These are phyloP conservation scores for Tribolium freemani DNA, from an alignment of 2,888 invertebrate species.

Conservation along the genomic window DNA sequence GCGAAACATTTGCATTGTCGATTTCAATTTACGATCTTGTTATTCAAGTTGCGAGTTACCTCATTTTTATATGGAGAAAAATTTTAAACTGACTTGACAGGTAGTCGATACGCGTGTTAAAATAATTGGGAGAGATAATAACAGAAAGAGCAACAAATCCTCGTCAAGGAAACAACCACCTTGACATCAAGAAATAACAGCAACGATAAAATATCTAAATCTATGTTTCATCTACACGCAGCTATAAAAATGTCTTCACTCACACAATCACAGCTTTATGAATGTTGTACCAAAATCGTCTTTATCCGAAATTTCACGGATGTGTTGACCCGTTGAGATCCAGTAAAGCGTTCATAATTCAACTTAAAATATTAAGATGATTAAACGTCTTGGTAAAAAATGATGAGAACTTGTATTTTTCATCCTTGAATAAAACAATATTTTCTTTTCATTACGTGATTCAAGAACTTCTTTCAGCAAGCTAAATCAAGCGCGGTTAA, in stretches of 20 bases:
- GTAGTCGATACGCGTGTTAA: background rate
- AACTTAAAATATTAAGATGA: background rate
- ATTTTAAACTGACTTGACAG: background rate
- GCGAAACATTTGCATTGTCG: background rate
- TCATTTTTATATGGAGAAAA: too few species aligned
- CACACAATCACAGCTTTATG: background rate
- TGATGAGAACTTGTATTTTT: background rate
- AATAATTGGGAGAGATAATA: background rate
- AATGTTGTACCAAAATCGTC: background rate
- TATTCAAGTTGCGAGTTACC: background rate
- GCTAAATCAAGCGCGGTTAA: slow-evolving; percentile 1
- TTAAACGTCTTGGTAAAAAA: background rate
- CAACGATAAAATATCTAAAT: background rate
- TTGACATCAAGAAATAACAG: background rate
- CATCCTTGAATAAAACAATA: background rate
- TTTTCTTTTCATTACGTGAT: slow-evolving; percentile 4
- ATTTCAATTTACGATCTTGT: background rate
- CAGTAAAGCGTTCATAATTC: background rate
- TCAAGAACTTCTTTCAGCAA: background rate
- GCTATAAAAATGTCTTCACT: slow-evolving; percentile 5
- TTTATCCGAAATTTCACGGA: background rate
- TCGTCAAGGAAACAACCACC: background rate
- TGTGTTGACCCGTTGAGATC: background rate
- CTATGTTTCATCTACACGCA: background rate
- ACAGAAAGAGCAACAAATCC: background rate